These are phyloP conservation scores for Silvanus unidentatus DNA, from an alignment of 2,888 invertebrate genomes.

Conservation along the genomic window DNA sequence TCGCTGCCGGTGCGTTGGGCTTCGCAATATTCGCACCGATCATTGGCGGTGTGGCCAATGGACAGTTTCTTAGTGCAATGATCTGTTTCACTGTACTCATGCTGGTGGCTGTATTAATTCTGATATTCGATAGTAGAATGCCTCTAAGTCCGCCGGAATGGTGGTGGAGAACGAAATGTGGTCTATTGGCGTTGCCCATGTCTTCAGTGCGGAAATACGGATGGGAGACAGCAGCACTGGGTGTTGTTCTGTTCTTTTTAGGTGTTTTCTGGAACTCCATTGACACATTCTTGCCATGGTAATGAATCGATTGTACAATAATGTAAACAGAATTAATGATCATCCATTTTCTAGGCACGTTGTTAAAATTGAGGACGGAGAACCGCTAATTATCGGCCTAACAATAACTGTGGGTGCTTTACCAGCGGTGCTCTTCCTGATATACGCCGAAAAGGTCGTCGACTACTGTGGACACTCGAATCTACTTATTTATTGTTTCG, in stretches of 20 bases:
- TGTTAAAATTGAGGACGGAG: conserved; percentile 49
- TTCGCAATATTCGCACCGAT: conserved; percentile 65
- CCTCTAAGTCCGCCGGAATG: conserved; percentile 77
- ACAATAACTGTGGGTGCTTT: conserved; percentile 63
- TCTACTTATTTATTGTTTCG: conserved; percentile 75
- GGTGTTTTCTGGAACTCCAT: conserved; percentile 77
- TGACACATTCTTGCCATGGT: conserved; percentile 72
- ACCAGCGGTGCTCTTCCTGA: conserved; percentile 64
- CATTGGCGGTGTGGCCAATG: conserved; percentile 41
- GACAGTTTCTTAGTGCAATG: conserved; percentile 52
- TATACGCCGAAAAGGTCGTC: conserved; percentile 75
- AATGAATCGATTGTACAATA: conserved; percentile 35
- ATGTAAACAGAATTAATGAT: background rate
- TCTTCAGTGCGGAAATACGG: conserved; percentile 69
- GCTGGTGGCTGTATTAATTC: conserved; percentile 58
- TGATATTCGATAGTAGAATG: conserved; percentile 59
- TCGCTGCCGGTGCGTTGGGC: conserved; percentile 70
- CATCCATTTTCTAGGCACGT: conserved; percentile 53
- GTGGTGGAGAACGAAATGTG: conserved; percentile 82
- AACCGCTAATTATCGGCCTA: conserved; percentile 57
- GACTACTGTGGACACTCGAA: conserved; percentile 80
- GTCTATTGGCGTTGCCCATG: conserved; percentile 73
- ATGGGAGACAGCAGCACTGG: conserved; percentile 65
- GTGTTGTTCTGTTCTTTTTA: conserved; percentile 62
- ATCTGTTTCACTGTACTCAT: conserved; percentile 52